Evolutionary conservation across 1,140 invertebrate genomes (phyloP), one percentile per base, ranked within the genome.

Genomic region (Eueides isabella): DNA sequence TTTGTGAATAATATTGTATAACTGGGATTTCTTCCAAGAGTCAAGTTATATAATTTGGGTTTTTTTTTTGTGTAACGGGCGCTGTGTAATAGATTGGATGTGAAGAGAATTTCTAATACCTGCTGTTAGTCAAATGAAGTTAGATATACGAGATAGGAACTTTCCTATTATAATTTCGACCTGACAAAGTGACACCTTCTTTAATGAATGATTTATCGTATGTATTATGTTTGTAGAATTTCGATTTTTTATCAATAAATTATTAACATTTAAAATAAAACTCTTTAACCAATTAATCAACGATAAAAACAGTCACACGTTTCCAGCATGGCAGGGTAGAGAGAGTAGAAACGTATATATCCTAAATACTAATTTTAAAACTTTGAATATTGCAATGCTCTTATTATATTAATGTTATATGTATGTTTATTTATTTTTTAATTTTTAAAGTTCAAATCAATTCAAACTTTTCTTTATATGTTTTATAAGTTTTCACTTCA

Each of bases 1-100:
- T 76, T 85, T 65, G 82, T 77, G 74, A 81, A 79, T 84, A 82
- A 80, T 80, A 80, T 84, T 83, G 75, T 81, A 83, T 84, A 85
- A 80, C 76, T 79, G 75, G 75, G 73, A 81, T 82, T 82, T 79
- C 66, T 77, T 71, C 66, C 72, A 83, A 82, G 67, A 83, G 65
- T 66, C 80, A 79, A 76, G 75, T 72, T 80, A 78, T 74, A 69
- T 82, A 78, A 78, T 72, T 75, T 72, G 61, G 80, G 67, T 66
- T 41, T 81, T 81, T 81, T 81, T 75, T 38, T 14, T 4, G 62
- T 68, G 61, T 67, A 63, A 28, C 65, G 38, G 65, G 31, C 48
- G 31, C 0, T 66, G 67, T 55, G 64, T 67, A 55, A 55, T 55
- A 55, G 48, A 63, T 31, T 63, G 61, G 61, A 63, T 19, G 61